Percentiles rank a stretch among this genome's conserved stretches.
Conservation (phyloP, 2,888 invertebrate species). For the Sminthurinus aureus region DNA sequence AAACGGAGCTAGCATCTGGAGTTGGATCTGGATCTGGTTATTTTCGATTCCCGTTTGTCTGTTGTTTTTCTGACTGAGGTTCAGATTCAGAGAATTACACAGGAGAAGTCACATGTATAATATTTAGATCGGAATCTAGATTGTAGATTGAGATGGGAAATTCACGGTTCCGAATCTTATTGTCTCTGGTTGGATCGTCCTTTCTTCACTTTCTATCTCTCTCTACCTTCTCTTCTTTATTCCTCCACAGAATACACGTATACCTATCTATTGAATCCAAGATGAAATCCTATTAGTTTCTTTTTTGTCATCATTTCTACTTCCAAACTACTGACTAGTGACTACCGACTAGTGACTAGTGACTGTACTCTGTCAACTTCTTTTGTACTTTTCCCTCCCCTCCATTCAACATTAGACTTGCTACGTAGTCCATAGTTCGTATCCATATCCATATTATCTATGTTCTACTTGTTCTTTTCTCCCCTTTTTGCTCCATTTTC, state of each 20-base stretch:
- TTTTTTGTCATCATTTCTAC: not conserved
- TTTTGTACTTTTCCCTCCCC: not conserved
- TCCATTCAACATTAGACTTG: not conserved
- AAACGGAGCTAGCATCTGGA: no score
- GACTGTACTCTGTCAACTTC: not conserved
- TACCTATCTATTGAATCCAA: not conserved
- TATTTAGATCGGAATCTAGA: not conserved
- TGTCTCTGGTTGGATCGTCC: no score
- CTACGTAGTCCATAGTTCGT: no score
- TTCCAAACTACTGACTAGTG: no score
- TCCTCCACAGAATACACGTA: not conserved
- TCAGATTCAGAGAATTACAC: not conserved
- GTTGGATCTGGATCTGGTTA: no score
- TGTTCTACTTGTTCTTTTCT: not conserved
- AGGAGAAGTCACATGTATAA: not conserved
- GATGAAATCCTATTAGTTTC: not conserved
- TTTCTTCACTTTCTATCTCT: no score
- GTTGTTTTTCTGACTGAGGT: no score
- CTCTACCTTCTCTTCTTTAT: not conserved
- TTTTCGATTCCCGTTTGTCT: no score
- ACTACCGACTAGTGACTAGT: not conserved
- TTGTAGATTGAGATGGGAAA: not conserved
- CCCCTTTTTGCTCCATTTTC: not conserved
- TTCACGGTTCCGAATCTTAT: not conserved
- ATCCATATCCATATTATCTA: no score